Conservation (phyloP, 1,140 invertebrate species). For the Nasonia longicornis region DNA sequence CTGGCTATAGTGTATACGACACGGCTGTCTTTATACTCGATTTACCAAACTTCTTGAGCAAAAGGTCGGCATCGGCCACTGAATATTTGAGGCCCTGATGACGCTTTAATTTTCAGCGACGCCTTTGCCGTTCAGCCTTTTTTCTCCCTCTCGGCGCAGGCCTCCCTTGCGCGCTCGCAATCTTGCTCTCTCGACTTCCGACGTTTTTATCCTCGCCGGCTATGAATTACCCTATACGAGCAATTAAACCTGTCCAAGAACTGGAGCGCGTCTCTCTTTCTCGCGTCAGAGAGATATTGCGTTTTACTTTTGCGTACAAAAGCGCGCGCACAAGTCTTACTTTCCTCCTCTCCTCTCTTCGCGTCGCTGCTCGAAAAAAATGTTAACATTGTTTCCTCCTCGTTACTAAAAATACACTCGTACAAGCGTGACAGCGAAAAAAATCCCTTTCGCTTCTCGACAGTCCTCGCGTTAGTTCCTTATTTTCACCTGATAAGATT, state of each 20-base stretch:
- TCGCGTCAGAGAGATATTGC: background rate
- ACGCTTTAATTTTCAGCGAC: background rate
- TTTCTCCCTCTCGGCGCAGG: background rate
- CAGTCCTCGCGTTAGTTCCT: background rate
- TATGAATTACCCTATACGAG: slow-evolving; percentile 16
- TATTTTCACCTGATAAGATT: background rate
- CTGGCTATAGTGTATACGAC: no score
- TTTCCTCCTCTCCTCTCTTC: background rate
- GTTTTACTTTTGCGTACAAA: slow-evolving; percentile 4
- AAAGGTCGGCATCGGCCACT: background rate
- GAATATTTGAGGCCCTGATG: background rate
- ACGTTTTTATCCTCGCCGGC: slow-evolving; percentile 8
- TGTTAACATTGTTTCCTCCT: background rate
- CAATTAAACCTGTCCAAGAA: slow-evolving; percentile 20
- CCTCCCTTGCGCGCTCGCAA: background rate
- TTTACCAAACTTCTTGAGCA: background rate
- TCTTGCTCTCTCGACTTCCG: background rate
- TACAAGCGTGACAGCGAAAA: no score
- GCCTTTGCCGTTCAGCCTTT: background rate
- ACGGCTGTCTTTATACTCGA: background rate
- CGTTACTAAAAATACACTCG: background rate
- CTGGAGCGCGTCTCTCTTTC: slow-evolving; percentile 10
- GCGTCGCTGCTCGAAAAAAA: background rate
- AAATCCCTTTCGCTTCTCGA: no score
- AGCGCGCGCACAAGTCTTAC: background rate